phyloP scores from a whole-genome alignment of 2,888 invertebrate species.

The Chrysina gloriosa region DNA sequence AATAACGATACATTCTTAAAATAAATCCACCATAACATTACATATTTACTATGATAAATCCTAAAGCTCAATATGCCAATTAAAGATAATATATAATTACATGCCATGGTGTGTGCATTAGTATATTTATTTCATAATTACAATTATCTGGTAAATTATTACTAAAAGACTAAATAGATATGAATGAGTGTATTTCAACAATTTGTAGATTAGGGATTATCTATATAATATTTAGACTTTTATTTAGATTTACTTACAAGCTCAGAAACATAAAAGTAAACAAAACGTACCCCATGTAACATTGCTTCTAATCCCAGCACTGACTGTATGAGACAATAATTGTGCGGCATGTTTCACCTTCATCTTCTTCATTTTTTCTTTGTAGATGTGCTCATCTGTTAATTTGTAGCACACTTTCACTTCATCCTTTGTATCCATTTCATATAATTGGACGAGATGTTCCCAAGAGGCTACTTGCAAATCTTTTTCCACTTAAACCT shows the following conservation, averaged over 20 bases:
- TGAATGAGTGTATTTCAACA: neutral
- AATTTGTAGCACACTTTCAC: conserved; percentile 9
- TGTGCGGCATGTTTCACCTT: conserved; percentile 36
- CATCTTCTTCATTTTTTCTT: conserved; percentile 40
- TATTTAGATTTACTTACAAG: neutral
- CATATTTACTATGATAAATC: neutral
- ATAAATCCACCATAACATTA: neutral
- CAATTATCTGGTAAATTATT: neutral
- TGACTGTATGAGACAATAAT: neutral
- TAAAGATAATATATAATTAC: neutral
- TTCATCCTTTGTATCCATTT: conserved; percentile 27
- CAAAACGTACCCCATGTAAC: conserved; percentile 24
- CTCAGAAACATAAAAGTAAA: too few species aligned
- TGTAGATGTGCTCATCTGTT: conserved; percentile 35
- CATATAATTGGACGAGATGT: conserved; percentile 33
- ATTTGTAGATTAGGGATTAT: neutral
- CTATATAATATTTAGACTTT: neutral
- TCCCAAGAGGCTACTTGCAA: conserved; percentile 25
- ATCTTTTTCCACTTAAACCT: neutral
- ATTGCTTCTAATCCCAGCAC: conserved; percentile 2
- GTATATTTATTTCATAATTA: neutral
- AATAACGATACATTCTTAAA: neutral
- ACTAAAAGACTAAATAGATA: neutral
- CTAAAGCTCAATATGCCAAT: neutral
- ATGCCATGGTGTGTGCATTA: neutral